Evolutionary conservation across 2,888 invertebrate genomes (phyloP).

Genomic region (Caenorhabditis uteleia): DNA sequence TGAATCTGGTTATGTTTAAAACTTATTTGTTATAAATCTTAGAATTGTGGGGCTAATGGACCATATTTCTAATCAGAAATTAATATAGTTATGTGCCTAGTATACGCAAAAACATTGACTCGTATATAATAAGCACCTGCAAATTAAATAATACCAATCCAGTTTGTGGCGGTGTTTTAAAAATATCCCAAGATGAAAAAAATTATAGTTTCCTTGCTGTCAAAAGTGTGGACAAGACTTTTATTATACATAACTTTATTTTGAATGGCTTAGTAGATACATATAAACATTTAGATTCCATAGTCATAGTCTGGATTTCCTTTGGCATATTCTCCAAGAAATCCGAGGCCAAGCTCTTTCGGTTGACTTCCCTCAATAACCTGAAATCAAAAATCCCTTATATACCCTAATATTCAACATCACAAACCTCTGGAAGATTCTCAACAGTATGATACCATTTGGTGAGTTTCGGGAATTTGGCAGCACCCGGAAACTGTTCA

Average conservation of each 20-base stretch:
- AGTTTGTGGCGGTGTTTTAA: no score
- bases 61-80: no score
- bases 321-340: conserved; percentile 15
- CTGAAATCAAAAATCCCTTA: conserved; percentile 8
- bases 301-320: conserved; percentile 28
- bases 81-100: no score
- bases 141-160: no score
- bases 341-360: conserved; percentile 15
- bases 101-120: no score
- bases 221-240: background rate
- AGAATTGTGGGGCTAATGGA: no score
- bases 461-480: conserved; percentile 19
- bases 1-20: no score
- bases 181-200: no score
- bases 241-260: background rate
- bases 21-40: no score
- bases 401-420: no score
- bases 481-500: conserved; percentile 17
- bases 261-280: no score
- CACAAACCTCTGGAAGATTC: conserved; percentile 30
- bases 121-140: no score
- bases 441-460: conserved; percentile 18
- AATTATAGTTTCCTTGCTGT: background rate
- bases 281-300: conserved; percentile 17
- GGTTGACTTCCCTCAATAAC: conserved; percentile 23